phyloP scores from a whole-genome alignment of 2,113 vertebrate genomes.

The Bubalus kerabau region DNA sequence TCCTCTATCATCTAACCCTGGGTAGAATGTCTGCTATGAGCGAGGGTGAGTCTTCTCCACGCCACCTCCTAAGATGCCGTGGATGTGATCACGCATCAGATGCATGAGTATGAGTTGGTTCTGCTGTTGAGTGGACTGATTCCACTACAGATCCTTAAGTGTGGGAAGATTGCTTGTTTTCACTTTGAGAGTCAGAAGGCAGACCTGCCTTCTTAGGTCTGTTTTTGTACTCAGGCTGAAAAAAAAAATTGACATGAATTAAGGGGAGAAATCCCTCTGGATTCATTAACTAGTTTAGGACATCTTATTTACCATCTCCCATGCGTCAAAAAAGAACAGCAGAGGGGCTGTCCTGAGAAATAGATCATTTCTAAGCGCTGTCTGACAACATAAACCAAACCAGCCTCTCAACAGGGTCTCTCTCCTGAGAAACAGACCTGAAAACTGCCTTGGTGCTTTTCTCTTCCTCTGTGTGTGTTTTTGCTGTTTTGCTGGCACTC shows the following conservation, averaged over 20 bases:
- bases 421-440: background rate
- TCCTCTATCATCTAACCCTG: background rate
- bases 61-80: background rate
- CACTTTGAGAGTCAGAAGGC: background rate
- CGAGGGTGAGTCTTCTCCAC: background rate
- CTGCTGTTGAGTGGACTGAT: background rate
- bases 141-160: background rate
- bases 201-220: background rate
- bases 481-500: constrained; percentile 78
- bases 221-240: constrained; percentile 13
- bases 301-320: constrained; percentile 40
- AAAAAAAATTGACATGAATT: background rate
- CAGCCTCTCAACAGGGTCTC: background rate
- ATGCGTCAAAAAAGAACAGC: background rate
- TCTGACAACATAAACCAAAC: background rate
- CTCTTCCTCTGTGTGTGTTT: constrained; percentile 60
- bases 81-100: accelerated
- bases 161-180: constrained; percentile 35
- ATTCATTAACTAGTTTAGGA: constrained; percentile 14
- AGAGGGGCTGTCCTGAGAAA: background rate
- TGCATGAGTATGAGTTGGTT: background rate
- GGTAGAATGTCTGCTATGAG: background rate
- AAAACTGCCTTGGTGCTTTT: background rate
- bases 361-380: constrained; percentile 26
- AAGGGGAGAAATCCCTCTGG: constrained; percentile 24